Conservation (phyloP, 2,113 vertebrate genomes). For the Ictidomys tridecemlineatus region DNA sequence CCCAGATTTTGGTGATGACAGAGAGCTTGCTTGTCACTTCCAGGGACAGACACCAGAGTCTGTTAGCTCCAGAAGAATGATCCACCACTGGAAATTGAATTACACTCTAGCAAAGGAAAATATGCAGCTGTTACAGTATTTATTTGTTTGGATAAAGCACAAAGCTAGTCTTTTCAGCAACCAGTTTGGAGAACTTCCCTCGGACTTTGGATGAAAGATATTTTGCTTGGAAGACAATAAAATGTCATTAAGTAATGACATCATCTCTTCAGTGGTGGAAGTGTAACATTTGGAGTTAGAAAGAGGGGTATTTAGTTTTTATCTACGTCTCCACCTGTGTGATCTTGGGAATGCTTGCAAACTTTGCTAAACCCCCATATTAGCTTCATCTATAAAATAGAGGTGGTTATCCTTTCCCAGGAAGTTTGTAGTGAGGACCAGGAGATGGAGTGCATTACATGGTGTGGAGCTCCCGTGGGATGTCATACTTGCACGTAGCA, state of each 20-base stretch:
- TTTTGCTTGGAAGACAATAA: constrained; percentile 59
- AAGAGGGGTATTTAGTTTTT: constrained; percentile 54
- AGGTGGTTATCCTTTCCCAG: neutral
- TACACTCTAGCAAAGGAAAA: neutral
- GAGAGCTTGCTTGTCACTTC: neutral
- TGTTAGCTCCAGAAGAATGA: neutral
- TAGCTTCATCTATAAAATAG: neutral
- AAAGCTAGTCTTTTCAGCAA: neutral
- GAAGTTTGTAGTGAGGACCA: neutral
- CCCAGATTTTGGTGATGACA: neutral
- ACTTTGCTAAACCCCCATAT: neutral
- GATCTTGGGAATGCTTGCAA: constrained; percentile 21
- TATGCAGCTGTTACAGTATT: neutral
- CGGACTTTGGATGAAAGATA: neutral
- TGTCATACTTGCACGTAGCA: too few relatives aligned
- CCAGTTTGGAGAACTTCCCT: constrained; percentile 3
- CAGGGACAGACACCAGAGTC: fast-evolving
- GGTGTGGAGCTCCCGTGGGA: too few relatives aligned
- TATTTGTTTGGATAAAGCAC: neutral
- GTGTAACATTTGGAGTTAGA: constrained; percentile 48
- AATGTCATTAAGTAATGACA: constrained; percentile 64
- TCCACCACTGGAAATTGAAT: neutral
- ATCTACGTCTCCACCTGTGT: constrained; percentile 4
- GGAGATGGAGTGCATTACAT: fast-evolving
- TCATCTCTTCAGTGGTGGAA: neutral